These are phyloP conservation scores for Strix aluco DNA, from an alignment of 2,113 vertebrate genomes.

Conservation along the genomic window DNA sequence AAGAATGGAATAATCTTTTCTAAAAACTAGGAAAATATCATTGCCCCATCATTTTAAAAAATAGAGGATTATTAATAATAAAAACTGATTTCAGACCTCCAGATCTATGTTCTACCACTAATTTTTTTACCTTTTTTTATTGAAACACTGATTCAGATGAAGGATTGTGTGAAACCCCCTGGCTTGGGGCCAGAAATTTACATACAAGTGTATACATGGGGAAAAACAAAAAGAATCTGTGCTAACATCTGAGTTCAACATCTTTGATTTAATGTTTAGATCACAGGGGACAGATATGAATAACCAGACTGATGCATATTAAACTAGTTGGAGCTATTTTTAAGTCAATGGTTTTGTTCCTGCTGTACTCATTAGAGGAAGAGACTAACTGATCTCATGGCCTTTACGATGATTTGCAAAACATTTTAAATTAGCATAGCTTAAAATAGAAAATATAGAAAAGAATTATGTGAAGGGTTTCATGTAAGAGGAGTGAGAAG, in stretches of 20 bases:
- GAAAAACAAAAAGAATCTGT: slow-evolving; percentile 3
- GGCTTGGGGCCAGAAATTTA: background rate
- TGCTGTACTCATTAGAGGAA: slow-evolving; percentile 48
- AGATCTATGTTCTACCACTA: background rate
- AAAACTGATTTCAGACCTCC: background rate
- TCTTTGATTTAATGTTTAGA: slow-evolving; percentile 39
- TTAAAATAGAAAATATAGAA: slow-evolving; percentile 43
- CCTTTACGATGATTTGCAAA: slow-evolving; percentile 55
- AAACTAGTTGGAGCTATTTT: slow-evolving; percentile 52
- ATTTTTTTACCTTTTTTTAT: background rate
- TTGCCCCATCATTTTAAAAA: background rate
- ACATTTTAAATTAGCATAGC: slow-evolving; percentile 33
- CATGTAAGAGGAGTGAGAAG: background rate
- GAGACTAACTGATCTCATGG: slow-evolving; percentile 50
- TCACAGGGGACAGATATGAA: slow-evolving; percentile 53
- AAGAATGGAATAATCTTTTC: slow-evolving; percentile 28
- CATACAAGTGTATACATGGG: background rate
- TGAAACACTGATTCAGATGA: background rate
- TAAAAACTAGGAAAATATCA: slow-evolving; percentile 7
- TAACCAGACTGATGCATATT: slow-evolving; percentile 56
- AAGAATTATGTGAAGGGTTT: background rate
- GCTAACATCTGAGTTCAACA: slow-evolving; percentile 25
- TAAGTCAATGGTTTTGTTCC: slow-evolving; percentile 51
- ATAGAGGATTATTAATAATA: slow-evolving; percentile 16
- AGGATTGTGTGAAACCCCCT: background rate